Evolutionary conservation across 2,797 vertebrate genomes (phyloP), one percentile per base, ranked within the genome.

Genomic region (Babyrousa celebensis): DNA sequence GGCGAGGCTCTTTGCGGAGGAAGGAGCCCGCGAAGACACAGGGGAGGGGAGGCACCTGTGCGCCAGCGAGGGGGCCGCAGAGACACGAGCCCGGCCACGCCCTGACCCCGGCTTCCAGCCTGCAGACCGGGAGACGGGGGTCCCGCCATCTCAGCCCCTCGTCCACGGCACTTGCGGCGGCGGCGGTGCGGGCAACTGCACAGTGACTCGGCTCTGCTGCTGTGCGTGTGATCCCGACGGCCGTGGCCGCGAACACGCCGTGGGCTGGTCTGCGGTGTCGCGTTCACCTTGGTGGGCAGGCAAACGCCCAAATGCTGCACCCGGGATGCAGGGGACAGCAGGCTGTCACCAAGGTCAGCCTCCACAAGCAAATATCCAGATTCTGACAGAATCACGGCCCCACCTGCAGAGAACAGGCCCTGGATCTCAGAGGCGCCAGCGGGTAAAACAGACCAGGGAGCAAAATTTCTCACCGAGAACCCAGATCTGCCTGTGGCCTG

Each of bases 281-380:
- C 5, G 20, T 4, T 5, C 2, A 20, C 14, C 43, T 77, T 2
- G 54, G 29, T 0, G 3, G 23, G 6, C 0, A 75, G 21, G 60
- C 15, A 18, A n/a, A 9, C 18, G 23, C 36, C 56, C 18, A 16
- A 32, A 23, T 12, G 4, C 18, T 2, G 29, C 25, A 7, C 14
- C 40, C 29, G 32, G 6, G 9, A n/a, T 16, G 17, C 0, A 32
- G 16, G 71, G 36, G 27, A 21, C 1, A 5, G 15, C 56, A 27
- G 25, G 15, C 18, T 3, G 40, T 23, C 40, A 1, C 20, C 7
- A 8, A 78, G 56, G 8, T 21, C 63, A 25, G 54, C 0, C 4
- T 7, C 4, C 25, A 12, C 60, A 52, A 12, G 17, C 23, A 62
- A 25, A 68, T 11, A 80, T 21, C 54, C 7, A 11, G 54, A 40